A percentile compares a stretch with the other conserved stretches of the same genome.
phyloP scores from a whole-genome alignment of 2,888 invertebrate genomes.

The Cantharis flavilabris region DNA sequence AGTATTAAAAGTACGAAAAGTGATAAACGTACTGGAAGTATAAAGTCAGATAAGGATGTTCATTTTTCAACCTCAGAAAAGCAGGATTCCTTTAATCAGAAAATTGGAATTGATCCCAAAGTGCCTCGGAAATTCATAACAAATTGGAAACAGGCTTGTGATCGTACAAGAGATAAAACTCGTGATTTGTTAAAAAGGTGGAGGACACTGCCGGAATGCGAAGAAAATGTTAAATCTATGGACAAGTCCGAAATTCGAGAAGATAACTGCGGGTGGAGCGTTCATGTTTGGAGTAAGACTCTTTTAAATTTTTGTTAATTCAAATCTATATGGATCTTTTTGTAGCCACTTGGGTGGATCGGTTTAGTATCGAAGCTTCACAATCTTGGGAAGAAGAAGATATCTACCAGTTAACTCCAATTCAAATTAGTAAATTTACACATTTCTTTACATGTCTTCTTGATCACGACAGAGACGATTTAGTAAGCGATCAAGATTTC shows the following conservation, averaged over 20 bases:
- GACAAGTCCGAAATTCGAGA: constrained; percentile 51
- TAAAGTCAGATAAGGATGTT: constrained; percentile 53
- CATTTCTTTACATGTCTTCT: constrained; percentile 73
- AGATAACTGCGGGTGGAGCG: constrained; percentile 71
- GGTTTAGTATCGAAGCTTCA: constrained; percentile 69
- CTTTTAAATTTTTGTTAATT: background rate
- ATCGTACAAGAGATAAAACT: constrained; percentile 74
- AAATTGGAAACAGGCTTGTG: constrained; percentile 77
- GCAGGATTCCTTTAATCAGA: constrained; percentile 16
- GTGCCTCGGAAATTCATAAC: constrained; percentile 73
- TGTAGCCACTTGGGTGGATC: constrained; percentile 75
- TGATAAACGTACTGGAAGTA: constrained; percentile 50
- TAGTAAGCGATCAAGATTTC: constrained; percentile 72
- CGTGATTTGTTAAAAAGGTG: constrained; percentile 73
- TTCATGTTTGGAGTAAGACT: constrained; percentile 76
- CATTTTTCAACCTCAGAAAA: constrained; percentile 45
- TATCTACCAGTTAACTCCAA: constrained; percentile 63
- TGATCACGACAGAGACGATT: constrained; percentile 74
- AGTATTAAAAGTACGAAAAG: constrained; percentile 46
- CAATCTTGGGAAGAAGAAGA: constrained; percentile 59
- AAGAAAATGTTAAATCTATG: constrained; percentile 54
- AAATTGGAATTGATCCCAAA: constrained; percentile 52
- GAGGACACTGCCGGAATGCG: constrained; percentile 68
- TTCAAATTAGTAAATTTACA: constrained; percentile 71
- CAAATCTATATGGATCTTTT: constrained; percentile 14